A percentile compares a stretch with the other conserved stretches of the same genome.
phyloP scores from a whole-genome alignment of 1,140 invertebrate genomes.

The Nylanderia fulva region DNA sequence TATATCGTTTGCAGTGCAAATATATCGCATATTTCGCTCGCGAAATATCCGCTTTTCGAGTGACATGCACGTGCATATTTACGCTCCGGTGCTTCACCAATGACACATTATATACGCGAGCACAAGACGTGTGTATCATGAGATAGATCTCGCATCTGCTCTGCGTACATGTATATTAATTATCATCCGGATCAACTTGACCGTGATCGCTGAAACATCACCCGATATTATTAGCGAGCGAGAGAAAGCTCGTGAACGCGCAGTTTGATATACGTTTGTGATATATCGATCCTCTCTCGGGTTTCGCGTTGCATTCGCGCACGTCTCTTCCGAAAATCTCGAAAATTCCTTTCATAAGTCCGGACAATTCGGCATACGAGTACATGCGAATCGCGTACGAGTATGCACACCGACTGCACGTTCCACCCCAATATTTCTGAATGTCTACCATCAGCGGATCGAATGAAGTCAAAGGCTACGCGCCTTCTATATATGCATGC shows the following conservation, averaged over 20 bases:
- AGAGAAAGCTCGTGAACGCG: constrained; percentile 3
- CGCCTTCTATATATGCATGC: constrained; percentile 17
- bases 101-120: not conserved
- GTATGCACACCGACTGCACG: constrained; percentile 55
- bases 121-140: constrained; percentile 34
- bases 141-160: not conserved
- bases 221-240: constrained; percentile 33
- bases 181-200: constrained; percentile 41
- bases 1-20: constrained; percentile 49
- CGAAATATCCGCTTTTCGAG: constrained; percentile 39
- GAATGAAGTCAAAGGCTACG: constrained; percentile 37
- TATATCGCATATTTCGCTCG: constrained; percentile 3
- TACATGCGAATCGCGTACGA: not conserved
- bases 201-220: constrained; percentile 12
- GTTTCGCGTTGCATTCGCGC: constrained; percentile 15
- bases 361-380: constrained; percentile 48
- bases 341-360: constrained; percentile 46
- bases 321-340: constrained; percentile 43
- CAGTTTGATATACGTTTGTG: constrained; percentile 29
- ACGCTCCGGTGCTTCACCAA: constrained; percentile 44
- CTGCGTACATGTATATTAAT: constrained; percentile 34
- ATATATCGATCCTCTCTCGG: constrained; percentile 51
- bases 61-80: constrained; percentile 48
- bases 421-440: constrained; percentile 55
- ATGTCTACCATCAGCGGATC: constrained; percentile 30